phyloP scores from a whole-genome alignment of 1,140 invertebrate species.

The Protaetia brevitarsis region DNA sequence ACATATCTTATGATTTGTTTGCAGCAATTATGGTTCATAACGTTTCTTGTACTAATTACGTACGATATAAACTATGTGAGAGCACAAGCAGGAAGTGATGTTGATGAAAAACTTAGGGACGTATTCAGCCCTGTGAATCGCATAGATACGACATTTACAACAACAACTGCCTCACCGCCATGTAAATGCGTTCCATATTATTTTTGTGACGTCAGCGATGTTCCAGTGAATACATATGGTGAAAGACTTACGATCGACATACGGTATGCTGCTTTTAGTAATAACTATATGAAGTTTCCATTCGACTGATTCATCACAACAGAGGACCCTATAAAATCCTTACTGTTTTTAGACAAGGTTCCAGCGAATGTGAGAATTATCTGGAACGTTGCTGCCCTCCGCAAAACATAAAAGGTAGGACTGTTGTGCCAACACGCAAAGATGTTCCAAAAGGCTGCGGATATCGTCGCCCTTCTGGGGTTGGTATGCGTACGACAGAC shows the following conservation, averaged over 20 bases:
- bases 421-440: slow-evolving; percentile 38
- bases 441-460: slow-evolving; percentile 46
- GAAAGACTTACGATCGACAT: neutral
- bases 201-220: neutral
- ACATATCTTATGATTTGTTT: too few species aligned
- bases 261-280: neutral
- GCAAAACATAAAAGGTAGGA: slow-evolving; percentile 39
- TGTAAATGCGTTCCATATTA: neutral
- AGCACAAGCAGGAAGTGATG: too few species aligned
- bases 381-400: slow-evolving; percentile 63
- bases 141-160: too few species aligned
- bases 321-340: too few species aligned
- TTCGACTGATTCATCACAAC: slow-evolving; percentile 14
- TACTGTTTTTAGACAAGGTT: slow-evolving; percentile 29
- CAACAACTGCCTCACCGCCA: too few species aligned
- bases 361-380: slow-evolving; percentile 60
- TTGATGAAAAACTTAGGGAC: too few species aligned
- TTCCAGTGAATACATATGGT: neutral
- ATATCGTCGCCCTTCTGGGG: slow-evolving; percentile 58
- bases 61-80: too few species aligned
- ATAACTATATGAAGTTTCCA: neutral
- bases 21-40: too few species aligned
- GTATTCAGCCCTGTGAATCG: too few species aligned
- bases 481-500: slow-evolving; percentile 66
- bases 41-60: too few species aligned